phyloP scores from a whole-genome alignment of 35 echinoderm and acorn worm genomes.

The Ptychodera flava region DNA sequence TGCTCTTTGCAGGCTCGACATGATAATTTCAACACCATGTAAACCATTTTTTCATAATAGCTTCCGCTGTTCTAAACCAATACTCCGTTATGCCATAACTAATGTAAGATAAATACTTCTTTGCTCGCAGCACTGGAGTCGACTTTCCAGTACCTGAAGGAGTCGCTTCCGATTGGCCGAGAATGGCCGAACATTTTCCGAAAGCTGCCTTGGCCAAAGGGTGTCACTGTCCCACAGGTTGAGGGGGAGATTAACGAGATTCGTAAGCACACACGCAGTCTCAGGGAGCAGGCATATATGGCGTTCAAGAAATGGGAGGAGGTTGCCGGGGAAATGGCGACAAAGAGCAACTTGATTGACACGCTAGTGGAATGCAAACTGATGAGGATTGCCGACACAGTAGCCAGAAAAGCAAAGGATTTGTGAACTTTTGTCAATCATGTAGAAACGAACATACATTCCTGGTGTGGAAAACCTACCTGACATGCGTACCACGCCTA shows the following conservation, averaged over 20 bases:
- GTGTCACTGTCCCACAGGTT: not conserved
- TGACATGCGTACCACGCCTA: too few species aligned
- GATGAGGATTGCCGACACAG: not conserved
- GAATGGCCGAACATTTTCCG: not conserved
- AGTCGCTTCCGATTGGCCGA: not conserved
- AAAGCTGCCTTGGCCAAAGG: not conserved
- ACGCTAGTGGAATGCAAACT: not conserved
- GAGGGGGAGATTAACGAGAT: not conserved
- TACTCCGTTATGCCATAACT: too few species aligned
- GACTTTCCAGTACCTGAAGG: not conserved
- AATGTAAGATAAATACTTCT: too few species aligned
- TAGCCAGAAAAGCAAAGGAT: not conserved
- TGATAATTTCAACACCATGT: too few species aligned
- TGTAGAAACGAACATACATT: too few species aligned
- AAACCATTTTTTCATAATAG: too few species aligned
- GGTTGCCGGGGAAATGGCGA: not conserved
- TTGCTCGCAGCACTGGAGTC: not conserved
- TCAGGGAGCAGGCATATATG: not conserved
- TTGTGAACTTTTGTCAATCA: too few species aligned
- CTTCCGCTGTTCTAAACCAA: too few species aligned
- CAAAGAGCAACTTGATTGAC: not conserved
- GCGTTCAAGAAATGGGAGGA: not conserved
- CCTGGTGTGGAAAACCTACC: too few species aligned
- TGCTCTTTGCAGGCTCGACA: too few species aligned
- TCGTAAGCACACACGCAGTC: not conserved